Percentiles rank a stretch among this genome's conserved stretches.
phyloP scores from a whole-genome alignment of 92 coral and sea anemone species.

The Phymanthus crucifer region DNA sequence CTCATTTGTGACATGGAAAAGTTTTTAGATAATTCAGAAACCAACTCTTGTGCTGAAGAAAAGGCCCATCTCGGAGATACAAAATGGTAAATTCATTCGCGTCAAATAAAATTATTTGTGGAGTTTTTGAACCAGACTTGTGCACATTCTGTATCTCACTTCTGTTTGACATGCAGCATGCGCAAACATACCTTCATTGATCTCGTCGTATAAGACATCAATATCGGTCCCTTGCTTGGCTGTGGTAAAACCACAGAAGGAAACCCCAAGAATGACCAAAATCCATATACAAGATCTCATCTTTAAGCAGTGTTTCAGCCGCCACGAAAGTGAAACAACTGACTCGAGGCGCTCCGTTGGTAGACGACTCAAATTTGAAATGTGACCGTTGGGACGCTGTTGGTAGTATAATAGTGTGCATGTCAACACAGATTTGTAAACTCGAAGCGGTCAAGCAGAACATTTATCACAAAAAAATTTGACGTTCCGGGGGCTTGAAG shows the following conservation, averaged over 20 bases:
- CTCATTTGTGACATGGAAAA: no score
- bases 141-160: no score
- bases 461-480: no score
- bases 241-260: background rate
- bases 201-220: background rate
- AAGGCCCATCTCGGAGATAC: no score
- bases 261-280: background rate
- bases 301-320: no score
- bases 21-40: no score
- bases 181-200: background rate
- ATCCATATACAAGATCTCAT: background rate
- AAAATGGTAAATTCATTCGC: no score
- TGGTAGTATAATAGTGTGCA: background rate
- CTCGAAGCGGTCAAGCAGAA: background rate
- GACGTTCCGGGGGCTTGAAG: background rate
- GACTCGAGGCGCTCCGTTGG: background rate
- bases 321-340: background rate
- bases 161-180: no score
- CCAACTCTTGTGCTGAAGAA: no score
- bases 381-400: background rate
- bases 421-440: background rate
- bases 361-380: background rate
- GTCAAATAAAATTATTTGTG: no score
- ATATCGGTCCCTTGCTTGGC: background rate
- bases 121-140: no score